A percentile compares a stretch with the other conserved stretches of the same genome.
Evolutionary conservation across 2,113 vertebrate genomes (phyloP).

Genomic region (Scortum barcoo): DNA sequence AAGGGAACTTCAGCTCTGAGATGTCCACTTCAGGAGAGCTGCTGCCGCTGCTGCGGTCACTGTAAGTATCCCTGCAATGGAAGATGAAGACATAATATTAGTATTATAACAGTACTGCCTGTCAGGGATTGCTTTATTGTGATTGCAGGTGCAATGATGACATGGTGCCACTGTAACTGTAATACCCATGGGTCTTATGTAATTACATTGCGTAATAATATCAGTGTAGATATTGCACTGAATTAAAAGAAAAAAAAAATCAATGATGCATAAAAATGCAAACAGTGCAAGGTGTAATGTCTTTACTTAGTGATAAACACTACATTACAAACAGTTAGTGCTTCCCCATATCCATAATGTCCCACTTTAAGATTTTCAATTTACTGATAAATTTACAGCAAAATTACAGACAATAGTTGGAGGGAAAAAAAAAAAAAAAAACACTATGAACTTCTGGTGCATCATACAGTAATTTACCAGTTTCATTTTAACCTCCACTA

Average conservation of each 20-base stretch:
- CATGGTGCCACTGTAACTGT: not conserved
- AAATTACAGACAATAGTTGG: too few species aligned
- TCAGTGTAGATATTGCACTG: not conserved
- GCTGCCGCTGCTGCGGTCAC: slow-evolving; percentile 88
- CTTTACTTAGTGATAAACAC: not conserved
- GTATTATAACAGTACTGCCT: not conserved
- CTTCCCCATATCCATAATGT: too few species aligned
- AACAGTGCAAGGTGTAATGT: too few species aligned
- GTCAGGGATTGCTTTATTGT: not conserved
- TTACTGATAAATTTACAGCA: not conserved
- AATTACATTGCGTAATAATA: slow-evolving; percentile 2
- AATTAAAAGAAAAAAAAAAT: slow-evolving; percentile 26
- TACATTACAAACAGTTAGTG: too few species aligned
- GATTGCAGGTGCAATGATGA: not conserved
- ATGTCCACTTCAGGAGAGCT: slow-evolving; percentile 94
- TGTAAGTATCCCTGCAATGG: slow-evolving; percentile 92
- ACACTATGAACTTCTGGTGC: not conserved
- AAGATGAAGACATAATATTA: slow-evolving; percentile 14
- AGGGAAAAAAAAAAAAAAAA: not conserved
- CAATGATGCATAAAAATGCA: not conserved
- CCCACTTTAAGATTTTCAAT: too few species aligned
- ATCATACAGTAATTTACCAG: not conserved
- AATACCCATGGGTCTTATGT: not conserved
- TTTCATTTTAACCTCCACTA: not conserved
- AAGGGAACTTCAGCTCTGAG: slow-evolving; percentile 88